A percentile compares a stretch with the other conserved stretches of the same genome.
Conservation (phyloP, 2,888 invertebrate species). For the Anticlea derivata region DNA sequence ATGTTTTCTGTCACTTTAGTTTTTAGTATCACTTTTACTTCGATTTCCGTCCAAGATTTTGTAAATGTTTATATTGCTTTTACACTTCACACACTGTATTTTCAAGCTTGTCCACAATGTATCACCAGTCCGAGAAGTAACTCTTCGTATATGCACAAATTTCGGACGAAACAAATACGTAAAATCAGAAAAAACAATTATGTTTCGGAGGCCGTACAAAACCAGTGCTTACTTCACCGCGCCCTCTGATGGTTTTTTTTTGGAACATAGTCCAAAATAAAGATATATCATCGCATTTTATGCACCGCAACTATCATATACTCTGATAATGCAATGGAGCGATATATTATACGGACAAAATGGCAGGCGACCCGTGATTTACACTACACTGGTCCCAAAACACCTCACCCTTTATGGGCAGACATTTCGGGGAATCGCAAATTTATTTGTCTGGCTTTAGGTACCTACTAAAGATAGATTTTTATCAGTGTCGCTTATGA, state of each 20-base stretch:
- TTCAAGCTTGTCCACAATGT: background rate
- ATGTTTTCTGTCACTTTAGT: background rate
- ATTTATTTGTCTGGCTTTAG: slow-evolving; percentile 71
- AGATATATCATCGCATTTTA: slow-evolving; percentile 12
- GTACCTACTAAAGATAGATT: slow-evolving; percentile 43
- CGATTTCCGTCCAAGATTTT: background rate
- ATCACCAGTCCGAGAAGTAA: background rate
- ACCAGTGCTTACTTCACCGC: background rate
- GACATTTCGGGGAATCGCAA: slow-evolving; percentile 59
- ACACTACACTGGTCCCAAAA: slow-evolving; percentile 56
- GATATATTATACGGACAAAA: slow-evolving; percentile 41
- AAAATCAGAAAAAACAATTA: background rate
- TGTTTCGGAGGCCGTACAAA: background rate
- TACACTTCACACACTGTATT: background rate
- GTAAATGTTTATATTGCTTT: background rate
- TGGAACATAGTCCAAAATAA: slow-evolving; percentile 11
- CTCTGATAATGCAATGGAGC: slow-evolving; percentile 35
- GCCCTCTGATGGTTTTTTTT: background rate
- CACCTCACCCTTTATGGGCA: slow-evolving; percentile 58
- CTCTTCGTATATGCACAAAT: background rate
- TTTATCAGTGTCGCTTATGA: slow-evolving; percentile 41
- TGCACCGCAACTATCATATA: slow-evolving; percentile 25
- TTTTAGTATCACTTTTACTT: background rate
- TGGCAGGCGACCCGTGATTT: slow-evolving; percentile 61
- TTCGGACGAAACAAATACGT: background rate